Percentiles rank a stretch among this genome's conserved stretches.
phyloP scores from a whole-genome alignment of 2,113 vertebrate genomes.

The Agelaius tricolor region DNA sequence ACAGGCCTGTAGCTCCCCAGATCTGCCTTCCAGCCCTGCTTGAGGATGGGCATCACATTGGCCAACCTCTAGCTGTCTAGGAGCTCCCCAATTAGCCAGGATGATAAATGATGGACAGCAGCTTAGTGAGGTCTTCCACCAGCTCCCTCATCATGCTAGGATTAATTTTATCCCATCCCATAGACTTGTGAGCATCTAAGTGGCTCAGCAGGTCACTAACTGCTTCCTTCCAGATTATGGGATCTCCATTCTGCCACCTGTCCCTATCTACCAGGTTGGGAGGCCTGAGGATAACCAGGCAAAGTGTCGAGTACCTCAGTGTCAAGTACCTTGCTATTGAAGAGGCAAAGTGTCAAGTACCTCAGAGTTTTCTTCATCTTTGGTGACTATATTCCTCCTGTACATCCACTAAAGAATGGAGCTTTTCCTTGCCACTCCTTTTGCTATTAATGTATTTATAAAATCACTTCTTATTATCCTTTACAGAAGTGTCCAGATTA shows the following conservation, averaged over 20 bases:
- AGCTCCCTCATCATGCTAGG: accelerated
- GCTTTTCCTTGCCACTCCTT: neutral
- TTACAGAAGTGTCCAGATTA: neutral
- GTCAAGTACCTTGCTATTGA: too few species aligned
- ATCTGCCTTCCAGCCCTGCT: neutral
- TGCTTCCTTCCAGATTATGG: neutral
- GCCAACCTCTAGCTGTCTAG: neutral
- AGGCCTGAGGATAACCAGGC: neutral
- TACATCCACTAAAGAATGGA: neutral
- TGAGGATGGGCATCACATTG: neutral
- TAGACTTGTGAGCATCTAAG: neutral
- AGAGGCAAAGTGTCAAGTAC: neutral
- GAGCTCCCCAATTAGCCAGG: neutral
- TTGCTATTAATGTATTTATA: neutral
- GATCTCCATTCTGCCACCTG: neutral
- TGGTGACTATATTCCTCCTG: neutral
- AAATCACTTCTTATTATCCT: neutral
- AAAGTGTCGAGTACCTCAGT: too few species aligned
- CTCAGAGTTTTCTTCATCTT: neutral
- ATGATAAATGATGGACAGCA: neutral
- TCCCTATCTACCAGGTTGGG: neutral
- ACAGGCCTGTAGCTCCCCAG: neutral
- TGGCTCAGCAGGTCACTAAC: neutral
- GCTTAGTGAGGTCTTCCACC: neutral
- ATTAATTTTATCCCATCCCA: neutral